phyloP scores from a whole-genome alignment of 2,888 invertebrate species.

The Asteroscopus sphinx region DNA sequence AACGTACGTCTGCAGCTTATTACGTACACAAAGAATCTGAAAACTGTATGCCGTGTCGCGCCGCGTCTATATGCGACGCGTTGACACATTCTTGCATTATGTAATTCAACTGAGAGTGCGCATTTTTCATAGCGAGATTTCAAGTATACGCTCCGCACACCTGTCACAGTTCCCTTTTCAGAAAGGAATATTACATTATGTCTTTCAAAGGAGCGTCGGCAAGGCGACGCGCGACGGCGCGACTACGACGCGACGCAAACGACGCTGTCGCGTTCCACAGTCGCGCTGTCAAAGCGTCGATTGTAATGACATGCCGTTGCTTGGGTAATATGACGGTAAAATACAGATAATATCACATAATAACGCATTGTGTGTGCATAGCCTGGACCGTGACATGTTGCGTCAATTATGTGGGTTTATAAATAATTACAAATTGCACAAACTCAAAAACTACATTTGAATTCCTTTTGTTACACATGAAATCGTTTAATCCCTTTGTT shows the following conservation, averaged over 20 bases:
- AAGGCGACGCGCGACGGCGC: conserved; percentile 42
- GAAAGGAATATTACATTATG: conserved; percentile 83
- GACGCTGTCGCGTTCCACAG: conserved; percentile 44
- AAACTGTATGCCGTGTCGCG: conserved; percentile 64
- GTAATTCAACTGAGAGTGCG: conserved; percentile 76
- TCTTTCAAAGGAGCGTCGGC: conserved; percentile 70
- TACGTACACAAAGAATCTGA: conserved; percentile 83
- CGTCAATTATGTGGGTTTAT: conserved; percentile 46
- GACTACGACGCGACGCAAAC: conserved; percentile 40
- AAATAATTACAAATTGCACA: conserved; percentile 40
- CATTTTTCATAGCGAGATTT: conserved; percentile 85
- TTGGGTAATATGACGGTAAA: conserved; percentile 62
- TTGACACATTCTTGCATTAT: conserved; percentile 84
- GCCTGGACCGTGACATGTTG: conserved; percentile 54
- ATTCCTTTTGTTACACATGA: conserved; percentile 28
- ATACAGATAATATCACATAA: conserved; percentile 63
- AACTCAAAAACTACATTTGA: conserved; percentile 39
- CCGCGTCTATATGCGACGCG: conserved; percentile 62
- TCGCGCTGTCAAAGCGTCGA: conserved; percentile 64
- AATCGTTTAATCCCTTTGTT: conserved; percentile 29
- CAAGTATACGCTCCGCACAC: conserved; percentile 77
- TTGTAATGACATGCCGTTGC: conserved; percentile 59
- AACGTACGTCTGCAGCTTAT: conserved; percentile 77
- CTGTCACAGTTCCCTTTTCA: conserved; percentile 80
- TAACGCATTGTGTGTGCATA: conserved; percentile 57